Evolutionary conservation across 2,888 invertebrate genomes (phyloP).

Genomic region (Lydus trimaculatus): DNA sequence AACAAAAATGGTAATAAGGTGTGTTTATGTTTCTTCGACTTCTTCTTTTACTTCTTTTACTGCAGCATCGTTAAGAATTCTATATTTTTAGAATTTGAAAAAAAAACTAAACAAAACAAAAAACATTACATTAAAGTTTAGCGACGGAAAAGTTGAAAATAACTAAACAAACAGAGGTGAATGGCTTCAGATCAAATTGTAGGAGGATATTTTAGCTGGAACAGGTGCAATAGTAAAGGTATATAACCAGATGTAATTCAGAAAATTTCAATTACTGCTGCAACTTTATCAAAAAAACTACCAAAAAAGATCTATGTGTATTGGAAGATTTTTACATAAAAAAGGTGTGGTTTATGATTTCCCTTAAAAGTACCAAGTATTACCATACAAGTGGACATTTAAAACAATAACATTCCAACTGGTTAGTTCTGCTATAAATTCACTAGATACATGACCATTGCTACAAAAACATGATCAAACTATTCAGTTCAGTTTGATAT

Average conservation of each 20-base stretch:
- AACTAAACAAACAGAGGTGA: slow-evolving; percentile 10
- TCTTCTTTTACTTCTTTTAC: background rate
- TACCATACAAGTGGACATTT: slow-evolving; percentile 41
- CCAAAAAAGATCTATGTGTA: too few relatives aligned
- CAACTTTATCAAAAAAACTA: too few relatives aligned
- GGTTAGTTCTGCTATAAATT: slow-evolving; percentile 41
- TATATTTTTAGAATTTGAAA: slow-evolving; percentile 6
- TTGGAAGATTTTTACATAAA: background rate
- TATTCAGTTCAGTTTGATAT: slow-evolving; percentile 8
- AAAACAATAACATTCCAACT: slow-evolving; percentile 44
- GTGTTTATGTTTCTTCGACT: background rate
- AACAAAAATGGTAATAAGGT: background rate
- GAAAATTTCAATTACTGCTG: too few relatives aligned
- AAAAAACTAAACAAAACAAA: too few relatives aligned
- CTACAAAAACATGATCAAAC: slow-evolving; percentile 15
- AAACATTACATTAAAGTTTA: slow-evolving; percentile 7
- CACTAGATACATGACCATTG: slow-evolving; percentile 13
- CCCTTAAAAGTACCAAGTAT: slow-evolving; percentile 18
- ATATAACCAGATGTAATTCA: too few relatives aligned
- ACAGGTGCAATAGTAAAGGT: background rate
- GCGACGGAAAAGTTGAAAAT: slow-evolving; percentile 3
- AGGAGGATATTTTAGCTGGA: slow-evolving; percentile 5
- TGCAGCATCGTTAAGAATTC: background rate
- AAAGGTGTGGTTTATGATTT: slow-evolving; percentile 10
- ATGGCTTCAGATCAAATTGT: slow-evolving; percentile 3